Evolutionary conservation across 2,888 invertebrate species (phyloP).

Genomic region (Melinaea marsaeus): DNA sequence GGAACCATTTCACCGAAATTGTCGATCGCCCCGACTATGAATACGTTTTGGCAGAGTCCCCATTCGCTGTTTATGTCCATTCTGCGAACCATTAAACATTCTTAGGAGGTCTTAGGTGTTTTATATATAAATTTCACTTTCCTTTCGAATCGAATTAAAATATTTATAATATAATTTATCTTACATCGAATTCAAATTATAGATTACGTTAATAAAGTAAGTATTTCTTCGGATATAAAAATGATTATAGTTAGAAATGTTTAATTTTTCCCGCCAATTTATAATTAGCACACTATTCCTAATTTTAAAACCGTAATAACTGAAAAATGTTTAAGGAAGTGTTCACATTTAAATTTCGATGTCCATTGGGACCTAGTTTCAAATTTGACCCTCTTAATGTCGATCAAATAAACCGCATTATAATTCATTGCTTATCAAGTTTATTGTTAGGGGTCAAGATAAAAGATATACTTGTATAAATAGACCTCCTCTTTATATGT

Average conservation of each 20-base stretch:
- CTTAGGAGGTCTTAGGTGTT: constrained; percentile 20
- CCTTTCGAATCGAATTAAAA: constrained; percentile 1
- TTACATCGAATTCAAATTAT: background rate
- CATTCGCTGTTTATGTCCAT: constrained; percentile 60
- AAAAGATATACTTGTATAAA: background rate
- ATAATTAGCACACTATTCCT: background rate
- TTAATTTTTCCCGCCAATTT: constrained; percentile 1
- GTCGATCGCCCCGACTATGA: constrained; percentile 62
- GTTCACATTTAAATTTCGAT: constrained; percentile 16
- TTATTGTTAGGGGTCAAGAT: background rate
- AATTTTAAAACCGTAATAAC: background rate
- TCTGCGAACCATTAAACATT: constrained; percentile 33
- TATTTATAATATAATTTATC: background rate
- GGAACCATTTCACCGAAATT: constrained; percentile 70
- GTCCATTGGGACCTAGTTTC: constrained; percentile 45
- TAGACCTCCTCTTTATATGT: too few relatives aligned
- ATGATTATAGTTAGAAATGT: background rate
- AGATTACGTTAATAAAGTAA: too few relatives aligned
- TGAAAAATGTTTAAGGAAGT: constrained; percentile 5
- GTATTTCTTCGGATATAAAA: too few relatives aligned
- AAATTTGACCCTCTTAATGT: constrained; percentile 57
- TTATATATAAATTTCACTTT: constrained; percentile 18
- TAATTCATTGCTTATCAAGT: constrained; percentile 3
- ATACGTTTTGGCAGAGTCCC: constrained; percentile 71
- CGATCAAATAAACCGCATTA: background rate